A percentile compares a stretch with the other conserved stretches of the same genome.
Conservation (phyloP, 2,113 vertebrate species). For the Cololabis saira region DNA sequence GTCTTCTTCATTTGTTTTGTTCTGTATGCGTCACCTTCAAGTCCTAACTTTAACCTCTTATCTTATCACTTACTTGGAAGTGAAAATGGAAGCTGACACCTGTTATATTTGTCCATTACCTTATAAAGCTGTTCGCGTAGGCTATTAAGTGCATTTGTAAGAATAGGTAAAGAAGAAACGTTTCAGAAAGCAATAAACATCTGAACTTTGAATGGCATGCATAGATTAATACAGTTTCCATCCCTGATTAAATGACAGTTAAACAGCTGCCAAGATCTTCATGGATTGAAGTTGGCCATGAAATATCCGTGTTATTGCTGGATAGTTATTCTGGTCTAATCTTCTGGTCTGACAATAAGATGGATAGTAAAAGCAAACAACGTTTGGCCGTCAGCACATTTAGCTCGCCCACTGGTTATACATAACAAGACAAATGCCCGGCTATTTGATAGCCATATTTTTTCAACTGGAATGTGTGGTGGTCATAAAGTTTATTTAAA, state of each 20-base stretch:
- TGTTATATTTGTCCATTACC: no score
- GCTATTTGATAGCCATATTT: slow-evolving; percentile 9
- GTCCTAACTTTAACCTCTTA: slow-evolving; percentile 27
- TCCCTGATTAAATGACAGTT: no score
- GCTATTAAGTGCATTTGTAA: no score
- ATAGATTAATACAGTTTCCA: no score
- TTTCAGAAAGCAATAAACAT: no score
- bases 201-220: no score
- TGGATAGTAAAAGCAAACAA: not conserved
- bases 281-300: not conserved
- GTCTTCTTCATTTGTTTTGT: slow-evolving; percentile 3
- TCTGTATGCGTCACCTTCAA: slow-evolving; percentile 4
- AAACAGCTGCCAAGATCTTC: not conserved
- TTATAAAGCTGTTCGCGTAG: no score
- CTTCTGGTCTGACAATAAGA: not conserved
- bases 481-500: slow-evolving; percentile 43
- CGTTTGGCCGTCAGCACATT: not conserved
- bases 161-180: no score
- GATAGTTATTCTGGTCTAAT: not conserved
- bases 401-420: slow-evolving; percentile 11
- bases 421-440: slow-evolving; percentile 16
- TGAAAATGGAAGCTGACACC: slow-evolving; percentile 8
- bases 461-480: slow-evolving; percentile 34
- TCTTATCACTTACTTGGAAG: slow-evolving; percentile 19
- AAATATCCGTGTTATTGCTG: not conserved